Conservation (phyloP, 2,888 invertebrate species). For the Drosophila recens region DNA sequence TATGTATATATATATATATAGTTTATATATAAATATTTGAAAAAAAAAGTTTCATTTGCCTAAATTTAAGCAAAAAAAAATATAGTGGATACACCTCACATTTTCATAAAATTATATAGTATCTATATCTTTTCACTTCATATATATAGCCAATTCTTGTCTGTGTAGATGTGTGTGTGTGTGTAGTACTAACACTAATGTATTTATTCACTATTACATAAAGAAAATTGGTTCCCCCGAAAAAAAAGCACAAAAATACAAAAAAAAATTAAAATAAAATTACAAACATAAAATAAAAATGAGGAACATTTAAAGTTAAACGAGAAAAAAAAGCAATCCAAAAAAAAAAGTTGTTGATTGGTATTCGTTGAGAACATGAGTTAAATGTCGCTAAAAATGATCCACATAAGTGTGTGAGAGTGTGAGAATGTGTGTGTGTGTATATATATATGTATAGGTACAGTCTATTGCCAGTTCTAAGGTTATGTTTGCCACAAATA, state of each 20-base stretch:
- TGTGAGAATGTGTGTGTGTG: background rate
- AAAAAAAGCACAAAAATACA: conserved; percentile 70
- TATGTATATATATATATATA: too few relatives aligned
- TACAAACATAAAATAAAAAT: conserved; percentile 62
- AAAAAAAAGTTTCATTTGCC: conserved; percentile 60
- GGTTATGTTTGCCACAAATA: conserved; percentile 72
- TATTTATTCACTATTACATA: conserved; percentile 48
- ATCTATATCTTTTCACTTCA: conserved; percentile 21
- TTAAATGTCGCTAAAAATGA: conserved; percentile 35
- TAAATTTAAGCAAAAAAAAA: conserved; percentile 70
- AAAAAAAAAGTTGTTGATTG: conserved; percentile 37
- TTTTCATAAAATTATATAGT: conserved; percentile 26
- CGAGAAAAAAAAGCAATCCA: conserved; percentile 31
- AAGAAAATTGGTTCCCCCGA: conserved; percentile 50
- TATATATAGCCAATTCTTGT: conserved; percentile 29
- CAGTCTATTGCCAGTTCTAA: conserved; percentile 37
- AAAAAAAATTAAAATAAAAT: conserved; percentile 42
- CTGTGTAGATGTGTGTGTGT: conserved; percentile 15
- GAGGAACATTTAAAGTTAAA: conserved; percentile 73
- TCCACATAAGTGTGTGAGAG: conserved; percentile 4
- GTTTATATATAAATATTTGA: conserved; percentile 53
- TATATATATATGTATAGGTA: background rate
- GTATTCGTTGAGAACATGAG: conserved; percentile 60
- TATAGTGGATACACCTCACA: conserved; percentile 47
- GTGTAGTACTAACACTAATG: conserved; percentile 27